A percentile compares a stretch with the other conserved stretches of the same genome.
Conservation (phyloP, 1,140 invertebrate species). For the Diplogasteroides magnus region DNA sequence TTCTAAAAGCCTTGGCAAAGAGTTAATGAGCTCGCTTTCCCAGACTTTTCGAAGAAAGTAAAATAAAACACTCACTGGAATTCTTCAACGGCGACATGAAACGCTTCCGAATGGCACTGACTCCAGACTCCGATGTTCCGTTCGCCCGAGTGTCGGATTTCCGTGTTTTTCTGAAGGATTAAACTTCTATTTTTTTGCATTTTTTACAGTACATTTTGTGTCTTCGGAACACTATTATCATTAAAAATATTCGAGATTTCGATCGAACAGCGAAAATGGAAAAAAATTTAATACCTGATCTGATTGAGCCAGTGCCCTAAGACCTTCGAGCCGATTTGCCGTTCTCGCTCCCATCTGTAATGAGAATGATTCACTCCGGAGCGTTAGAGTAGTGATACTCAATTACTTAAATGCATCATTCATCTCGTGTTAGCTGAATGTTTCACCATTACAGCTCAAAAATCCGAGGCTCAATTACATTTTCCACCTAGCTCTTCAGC, state of each 20-base stretch:
- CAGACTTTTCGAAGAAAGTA: too few species aligned
- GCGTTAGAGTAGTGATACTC: background rate
- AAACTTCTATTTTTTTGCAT: too few species aligned
- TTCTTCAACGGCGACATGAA: background rate
- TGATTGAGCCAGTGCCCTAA: constrained; percentile 55
- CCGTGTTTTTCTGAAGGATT: constrained; percentile 51
- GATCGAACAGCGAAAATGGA: constrained; percentile 22
- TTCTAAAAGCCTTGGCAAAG: too few species aligned
- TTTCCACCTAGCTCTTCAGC: too few species aligned
- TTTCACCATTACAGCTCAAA: too few species aligned
- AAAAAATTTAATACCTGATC: constrained; percentile 33
- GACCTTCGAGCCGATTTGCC: constrained; percentile 53
- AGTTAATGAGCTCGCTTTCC: too few species aligned
- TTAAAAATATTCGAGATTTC: too few species aligned
- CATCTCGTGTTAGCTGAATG: too few species aligned
- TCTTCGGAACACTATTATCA: constrained; percentile 1
- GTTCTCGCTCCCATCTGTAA: constrained; percentile 50
- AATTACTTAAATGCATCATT: constrained; percentile 30
- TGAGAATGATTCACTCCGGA: background rate
- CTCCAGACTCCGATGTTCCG: constrained; percentile 9
- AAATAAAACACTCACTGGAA: too few species aligned
- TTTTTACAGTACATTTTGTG: too few species aligned
- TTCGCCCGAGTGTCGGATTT: constrained; percentile 31
- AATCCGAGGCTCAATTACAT: too few species aligned
- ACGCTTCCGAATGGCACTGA: constrained; percentile 8